A percentile compares a stretch with the other conserved stretches of the same genome.
Conservation (phyloP, 2,888 invertebrate species). For the Clusia tigrina region DNA sequence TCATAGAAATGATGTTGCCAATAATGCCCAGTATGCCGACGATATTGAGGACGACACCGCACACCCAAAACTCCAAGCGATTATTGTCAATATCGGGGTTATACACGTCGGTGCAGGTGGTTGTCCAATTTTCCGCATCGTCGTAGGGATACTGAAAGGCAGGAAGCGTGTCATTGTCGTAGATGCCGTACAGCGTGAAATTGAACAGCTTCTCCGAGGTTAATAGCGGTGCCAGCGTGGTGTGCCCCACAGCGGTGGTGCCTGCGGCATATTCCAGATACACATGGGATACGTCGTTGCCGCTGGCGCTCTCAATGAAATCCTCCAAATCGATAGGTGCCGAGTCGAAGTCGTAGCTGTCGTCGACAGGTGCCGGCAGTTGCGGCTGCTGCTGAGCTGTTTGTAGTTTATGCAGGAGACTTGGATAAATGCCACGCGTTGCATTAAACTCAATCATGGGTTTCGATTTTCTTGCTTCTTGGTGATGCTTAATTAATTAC, state of each 20-base stretch:
- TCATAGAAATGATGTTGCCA: constrained; percentile 89
- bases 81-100: constrained; percentile 57
- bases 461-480: neutral
- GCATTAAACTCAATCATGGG: neutral
- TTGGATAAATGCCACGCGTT: constrained; percentile 4
- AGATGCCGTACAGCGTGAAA: constrained; percentile 19
- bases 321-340: constrained; percentile 46
- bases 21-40: constrained; percentile 85
- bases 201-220: constrained; percentile 13
- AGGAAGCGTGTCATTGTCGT: constrained; percentile 35
- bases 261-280: constrained; percentile 25
- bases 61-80: constrained; percentile 80
- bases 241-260: constrained; percentile 5
- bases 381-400: neutral
- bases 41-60: constrained; percentile 81
- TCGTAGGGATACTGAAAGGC: constrained; percentile 18
- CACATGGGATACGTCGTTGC: constrained; percentile 24
- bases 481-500: too few species aligned
- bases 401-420: neutral
- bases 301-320: constrained; percentile 49
- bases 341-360: constrained; percentile 31
- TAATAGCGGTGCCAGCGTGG: neutral
- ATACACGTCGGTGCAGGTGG: constrained; percentile 49
- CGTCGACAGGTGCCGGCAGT: neutral
- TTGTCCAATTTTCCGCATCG: constrained; percentile 39